Conservation (phyloP, 2,888 invertebrate species). For the Allolobophora icterica region DNA sequence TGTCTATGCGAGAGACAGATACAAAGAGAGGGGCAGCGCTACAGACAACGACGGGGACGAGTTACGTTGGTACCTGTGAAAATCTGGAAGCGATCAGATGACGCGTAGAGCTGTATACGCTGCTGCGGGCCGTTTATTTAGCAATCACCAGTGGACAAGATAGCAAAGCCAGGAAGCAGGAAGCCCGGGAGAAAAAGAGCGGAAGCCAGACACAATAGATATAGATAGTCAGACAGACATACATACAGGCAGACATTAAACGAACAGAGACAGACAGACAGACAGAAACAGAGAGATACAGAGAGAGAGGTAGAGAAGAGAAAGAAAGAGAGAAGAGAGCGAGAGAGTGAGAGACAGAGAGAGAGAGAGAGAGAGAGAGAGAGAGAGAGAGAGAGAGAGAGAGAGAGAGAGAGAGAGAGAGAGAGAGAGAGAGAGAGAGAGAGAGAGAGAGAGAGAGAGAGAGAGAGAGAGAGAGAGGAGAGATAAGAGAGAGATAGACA, state of each 20-base stretch:
- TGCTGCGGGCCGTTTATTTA: background rate
- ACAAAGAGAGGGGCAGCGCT: background rate
- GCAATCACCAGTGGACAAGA: background rate
- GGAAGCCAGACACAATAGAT: background rate
- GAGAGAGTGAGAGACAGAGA: background rate
- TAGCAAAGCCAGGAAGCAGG: background rate
- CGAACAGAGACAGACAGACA: conserved; percentile 13
- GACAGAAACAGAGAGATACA: conserved; percentile 18
- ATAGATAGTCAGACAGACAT: background rate
- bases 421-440: background rate
- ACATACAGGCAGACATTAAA: background rate
- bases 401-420: background rate
- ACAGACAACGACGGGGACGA: background rate
- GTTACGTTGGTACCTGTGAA: background rate
- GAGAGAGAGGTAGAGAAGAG: background rate
- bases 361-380: conserved; percentile 21
- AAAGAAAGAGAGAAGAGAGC: conserved; percentile 18
- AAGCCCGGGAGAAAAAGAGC: background rate
- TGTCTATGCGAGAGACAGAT: background rate
- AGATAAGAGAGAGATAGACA: background rate
- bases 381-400: conserved; percentile 20
- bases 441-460: background rate
- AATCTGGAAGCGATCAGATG: background rate
- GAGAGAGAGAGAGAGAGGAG: background rate
- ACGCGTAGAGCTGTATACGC: background rate